Evolutionary conservation across 2,113 vertebrate genomes (phyloP).

Genomic region (Malurus cyaneus): DNA sequence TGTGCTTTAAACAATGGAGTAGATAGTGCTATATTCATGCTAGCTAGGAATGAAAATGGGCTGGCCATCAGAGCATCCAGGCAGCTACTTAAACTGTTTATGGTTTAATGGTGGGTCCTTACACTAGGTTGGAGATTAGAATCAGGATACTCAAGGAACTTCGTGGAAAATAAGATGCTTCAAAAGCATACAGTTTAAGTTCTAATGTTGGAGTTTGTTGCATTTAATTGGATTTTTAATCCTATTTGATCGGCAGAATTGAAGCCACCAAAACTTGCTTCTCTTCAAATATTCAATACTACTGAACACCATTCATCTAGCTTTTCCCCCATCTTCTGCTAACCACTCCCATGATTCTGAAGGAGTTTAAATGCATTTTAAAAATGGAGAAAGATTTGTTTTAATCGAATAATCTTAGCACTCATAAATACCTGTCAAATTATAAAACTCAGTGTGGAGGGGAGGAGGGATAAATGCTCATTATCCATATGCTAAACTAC

Average conservation of each 20-base stretch:
- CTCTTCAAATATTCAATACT: not conserved
- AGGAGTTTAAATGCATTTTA: not conserved
- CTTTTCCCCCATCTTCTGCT: not conserved
- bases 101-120: not conserved
- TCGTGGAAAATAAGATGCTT: not conserved
- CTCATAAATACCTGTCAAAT: not conserved
- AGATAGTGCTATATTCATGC: not conserved
- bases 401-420: not conserved
- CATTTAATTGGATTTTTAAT: not conserved
- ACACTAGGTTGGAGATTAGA: not conserved
- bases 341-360: not conserved
- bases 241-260: not conserved
- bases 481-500: not conserved
- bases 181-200: not conserved
- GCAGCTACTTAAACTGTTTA: not conserved
- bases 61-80: not conserved
- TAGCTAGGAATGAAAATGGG: not conserved
- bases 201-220: not conserved
- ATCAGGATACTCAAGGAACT: not conserved
- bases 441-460: not conserved
- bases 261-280: not conserved
- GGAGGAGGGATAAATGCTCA: not conserved
- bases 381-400: not conserved
- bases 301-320: not conserved
- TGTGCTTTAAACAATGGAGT: not conserved